Percentiles rank a stretch among this genome's conserved stretches.
Evolutionary conservation across 1,140 invertebrate genomes (phyloP).

Genomic region (Muscidifurax raptorellus): DNA sequence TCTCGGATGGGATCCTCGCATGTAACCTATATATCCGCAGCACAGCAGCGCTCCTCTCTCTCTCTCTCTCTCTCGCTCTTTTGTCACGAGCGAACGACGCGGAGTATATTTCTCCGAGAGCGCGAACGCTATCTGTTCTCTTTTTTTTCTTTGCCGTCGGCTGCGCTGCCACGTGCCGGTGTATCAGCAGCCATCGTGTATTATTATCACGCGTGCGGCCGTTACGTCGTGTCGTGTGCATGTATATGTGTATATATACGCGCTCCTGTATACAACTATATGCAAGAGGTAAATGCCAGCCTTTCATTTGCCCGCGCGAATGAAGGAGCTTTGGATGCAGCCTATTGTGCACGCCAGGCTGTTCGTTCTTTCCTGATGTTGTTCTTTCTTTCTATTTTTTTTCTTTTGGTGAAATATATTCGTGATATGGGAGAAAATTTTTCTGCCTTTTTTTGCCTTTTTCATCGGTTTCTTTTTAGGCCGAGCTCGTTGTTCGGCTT

Average conservation of each 20-base stretch:
- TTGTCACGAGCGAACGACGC: background rate
- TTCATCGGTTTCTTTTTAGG: background rate
- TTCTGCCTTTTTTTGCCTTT: background rate
- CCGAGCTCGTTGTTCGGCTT: background rate
- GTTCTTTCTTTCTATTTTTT: background rate
- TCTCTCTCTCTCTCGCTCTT: too few relatives aligned
- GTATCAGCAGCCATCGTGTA: constrained; percentile 25
- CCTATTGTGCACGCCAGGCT: constrained; percentile 16
- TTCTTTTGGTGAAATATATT: constrained; percentile 26
- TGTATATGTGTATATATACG: too few relatives aligned
- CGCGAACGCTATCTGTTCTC: background rate
- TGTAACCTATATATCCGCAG: background rate
- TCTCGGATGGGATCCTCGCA: background rate
- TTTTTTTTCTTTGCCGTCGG: background rate
- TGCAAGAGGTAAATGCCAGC: constrained; percentile 16
- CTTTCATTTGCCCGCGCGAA: constrained; percentile 45
- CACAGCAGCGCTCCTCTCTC: background rate
- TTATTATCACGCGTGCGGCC: constrained; percentile 40
- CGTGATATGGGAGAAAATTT: constrained; percentile 15
- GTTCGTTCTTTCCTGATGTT: background rate
- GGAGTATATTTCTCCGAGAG: background rate
- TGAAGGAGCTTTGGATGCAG: constrained; percentile 45
- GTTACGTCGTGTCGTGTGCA: too few relatives aligned
- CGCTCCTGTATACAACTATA: background rate
- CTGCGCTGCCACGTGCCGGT: constrained; percentile 14